Evolutionary conservation across 2,113 vertebrate species (phyloP), one percentile per base, ranked within the genome.

Genomic region (Setophaga petechia): DNA sequence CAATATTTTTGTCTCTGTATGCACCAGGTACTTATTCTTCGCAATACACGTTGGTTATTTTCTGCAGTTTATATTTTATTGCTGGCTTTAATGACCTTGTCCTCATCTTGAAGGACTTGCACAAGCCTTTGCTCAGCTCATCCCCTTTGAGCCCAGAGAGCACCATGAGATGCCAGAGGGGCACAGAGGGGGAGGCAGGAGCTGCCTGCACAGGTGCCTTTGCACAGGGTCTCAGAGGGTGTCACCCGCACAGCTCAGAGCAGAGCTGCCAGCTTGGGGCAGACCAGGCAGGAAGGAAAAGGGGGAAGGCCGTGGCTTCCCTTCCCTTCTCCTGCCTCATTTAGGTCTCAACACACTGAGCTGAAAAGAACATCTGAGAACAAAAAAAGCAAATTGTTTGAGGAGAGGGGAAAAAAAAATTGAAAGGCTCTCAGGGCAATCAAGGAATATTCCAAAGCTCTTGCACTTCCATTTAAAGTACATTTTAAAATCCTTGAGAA

Each of bases 241-340:
- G 25, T 8, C 24, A 31, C 12, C 62, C 13, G 27, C 5, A 75
- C 43, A 39, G 24, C 43, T 67, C 54, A 46, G 46, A 63, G 75
- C 15, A 46, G 5, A 75, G 39, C 3, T 62, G 52, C 41, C 55
- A 78, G 15, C 33, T 62, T 28, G 15, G 37, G 54, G 9, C 39
- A 61, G 9, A 69, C 20, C 7, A 47, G 6, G 37, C 17, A 28
- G 62, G 30, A 62, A 12, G 35, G n/a, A 62, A 69, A 63, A 46
- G 1, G 16, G 10, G 4, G 2, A 1, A 39, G 5, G 33, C 2
- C 30, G 39, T 0, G 15, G 5, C 9, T 62, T 54, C 57, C 14
- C 17, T 28, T 49, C 44, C 10, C 9, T 72, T 76, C 37, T 59
- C 35, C 10, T 65, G 35, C 14, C 33, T 28, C 3, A 1, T 11